These are phyloP conservation scores for Diachrysia chrysitis DNA, from an alignment of 2,888 invertebrate species.

Conservation along the genomic window DNA sequence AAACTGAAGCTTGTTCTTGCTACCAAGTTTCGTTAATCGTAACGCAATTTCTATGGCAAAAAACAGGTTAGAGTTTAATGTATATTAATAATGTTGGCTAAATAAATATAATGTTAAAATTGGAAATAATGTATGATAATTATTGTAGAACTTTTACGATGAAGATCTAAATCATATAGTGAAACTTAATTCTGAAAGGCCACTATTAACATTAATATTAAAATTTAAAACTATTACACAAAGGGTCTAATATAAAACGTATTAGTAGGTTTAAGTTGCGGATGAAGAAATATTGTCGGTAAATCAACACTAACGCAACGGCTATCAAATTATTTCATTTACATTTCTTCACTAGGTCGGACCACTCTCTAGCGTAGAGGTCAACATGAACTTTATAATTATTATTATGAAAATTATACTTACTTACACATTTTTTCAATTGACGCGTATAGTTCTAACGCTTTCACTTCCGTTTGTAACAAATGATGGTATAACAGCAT, in stretches of 20 bases:
- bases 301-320: constrained; percentile 11
- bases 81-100: no score
- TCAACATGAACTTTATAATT: constrained; percentile 6
- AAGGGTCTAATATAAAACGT: not conserved
- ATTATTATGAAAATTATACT: constrained; percentile 11
- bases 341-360: constrained; percentile 8
- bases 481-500: constrained; percentile 6
- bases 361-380: constrained; percentile 1
- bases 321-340: constrained; percentile 19
- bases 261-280: not conserved
- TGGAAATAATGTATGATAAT: no score
- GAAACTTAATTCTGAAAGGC: not conserved
- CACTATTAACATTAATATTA: not conserved
- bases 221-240: not conserved
- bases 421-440: constrained; percentile 19
- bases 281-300: not conserved
- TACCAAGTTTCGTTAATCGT: no score
- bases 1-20: no score
- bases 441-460: constrained; percentile 9
- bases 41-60: no score
- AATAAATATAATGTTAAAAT: no score
- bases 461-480: constrained; percentile 30
- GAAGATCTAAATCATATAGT: not conserved
- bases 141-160: no score
- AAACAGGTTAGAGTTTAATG: no score